These are phyloP conservation scores for Sciurus carolinensis DNA, from an alignment of 2,797 vertebrate genomes.

Conservation along the genomic window DNA sequence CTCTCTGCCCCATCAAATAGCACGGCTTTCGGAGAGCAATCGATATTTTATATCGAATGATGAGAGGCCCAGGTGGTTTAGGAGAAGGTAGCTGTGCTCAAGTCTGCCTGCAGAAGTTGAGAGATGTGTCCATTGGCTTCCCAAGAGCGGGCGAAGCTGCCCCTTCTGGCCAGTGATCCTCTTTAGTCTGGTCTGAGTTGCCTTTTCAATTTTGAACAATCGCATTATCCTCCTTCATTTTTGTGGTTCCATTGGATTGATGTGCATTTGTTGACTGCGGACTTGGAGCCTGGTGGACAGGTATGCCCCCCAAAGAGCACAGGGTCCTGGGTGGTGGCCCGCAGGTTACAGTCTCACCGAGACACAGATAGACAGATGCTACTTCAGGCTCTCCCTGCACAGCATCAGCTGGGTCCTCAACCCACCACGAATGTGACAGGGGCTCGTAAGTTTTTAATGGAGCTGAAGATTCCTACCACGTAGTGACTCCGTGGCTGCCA, in stretches of 20 bases:
- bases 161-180: rapidly evolving
- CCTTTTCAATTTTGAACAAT: background rate
- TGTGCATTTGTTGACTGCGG: rapidly evolving
- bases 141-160: background rate
- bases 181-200: no score
- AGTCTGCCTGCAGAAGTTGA: background rate
- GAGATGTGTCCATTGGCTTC: background rate
- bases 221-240: rapidly evolving
- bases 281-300: no score
- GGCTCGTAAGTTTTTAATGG: background rate
- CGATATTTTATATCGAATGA: background rate
- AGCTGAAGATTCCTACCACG: background rate
- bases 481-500: background rate
- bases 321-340: no score
- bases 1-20: background rate
- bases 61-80: background rate
- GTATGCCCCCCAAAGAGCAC: no score
- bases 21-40: background rate
- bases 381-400: no score
- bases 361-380: no score
- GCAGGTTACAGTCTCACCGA: no score
- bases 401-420: background rate
- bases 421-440: no score
- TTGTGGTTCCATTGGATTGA: rapidly evolving
- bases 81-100: background rate